phyloP scores from a whole-genome alignment of 92 coral and sea anemone species.

The Plumapathes pennacea region DNA sequence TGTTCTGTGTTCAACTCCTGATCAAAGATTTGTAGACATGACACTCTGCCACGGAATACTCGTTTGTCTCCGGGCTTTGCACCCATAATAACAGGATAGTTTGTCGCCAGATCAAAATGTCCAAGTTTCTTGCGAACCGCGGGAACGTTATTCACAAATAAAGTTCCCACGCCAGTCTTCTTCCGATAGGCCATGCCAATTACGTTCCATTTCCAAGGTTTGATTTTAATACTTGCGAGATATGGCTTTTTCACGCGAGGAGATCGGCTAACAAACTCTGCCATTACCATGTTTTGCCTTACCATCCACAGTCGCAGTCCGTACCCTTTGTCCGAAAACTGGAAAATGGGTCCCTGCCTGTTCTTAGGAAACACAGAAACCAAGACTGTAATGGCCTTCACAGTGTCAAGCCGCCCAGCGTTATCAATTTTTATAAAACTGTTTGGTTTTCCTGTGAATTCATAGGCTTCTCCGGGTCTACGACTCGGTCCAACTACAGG shows the following conservation, averaged over 20 bases:
- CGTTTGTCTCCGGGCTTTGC: slow-evolving; percentile 50
- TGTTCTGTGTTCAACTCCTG: slow-evolving; percentile 43
- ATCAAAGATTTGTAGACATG: slow-evolving; percentile 65
- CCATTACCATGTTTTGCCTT: slow-evolving; percentile 59
- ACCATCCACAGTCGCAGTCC: slow-evolving; percentile 74
- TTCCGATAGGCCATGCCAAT: slow-evolving; percentile 77
- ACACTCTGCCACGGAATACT: slow-evolving; percentile 56
- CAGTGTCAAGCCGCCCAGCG: slow-evolving; percentile 59
- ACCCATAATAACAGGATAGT: slow-evolving; percentile 67
- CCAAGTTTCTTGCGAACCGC: slow-evolving; percentile 30
- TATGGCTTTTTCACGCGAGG: slow-evolving; percentile 40
- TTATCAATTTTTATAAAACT: slow-evolving; percentile 72
- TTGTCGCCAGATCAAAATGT: slow-evolving; percentile 57
- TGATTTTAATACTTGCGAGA: slow-evolving; percentile 44
- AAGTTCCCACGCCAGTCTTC: slow-evolving; percentile 67
- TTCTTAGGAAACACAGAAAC: slow-evolving; percentile 69
- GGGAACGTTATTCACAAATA: slow-evolving; percentile 58
- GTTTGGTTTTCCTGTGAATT: slow-evolving; percentile 65
- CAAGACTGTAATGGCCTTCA: slow-evolving; percentile 61
- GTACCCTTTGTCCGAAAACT: slow-evolving; percentile 48
- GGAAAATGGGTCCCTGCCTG: slow-evolving; percentile 71
- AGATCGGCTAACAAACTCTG: slow-evolving; percentile 58
- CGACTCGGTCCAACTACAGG: slow-evolving; percentile 57
- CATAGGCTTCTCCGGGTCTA: slow-evolving; percentile 46
- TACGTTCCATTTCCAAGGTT: slow-evolving; percentile 73